Percentiles rank a stretch among this genome's conserved stretches.
Evolutionary conservation across 2,797 vertebrate species (phyloP).

Genomic region (Graptemys geographica): DNA sequence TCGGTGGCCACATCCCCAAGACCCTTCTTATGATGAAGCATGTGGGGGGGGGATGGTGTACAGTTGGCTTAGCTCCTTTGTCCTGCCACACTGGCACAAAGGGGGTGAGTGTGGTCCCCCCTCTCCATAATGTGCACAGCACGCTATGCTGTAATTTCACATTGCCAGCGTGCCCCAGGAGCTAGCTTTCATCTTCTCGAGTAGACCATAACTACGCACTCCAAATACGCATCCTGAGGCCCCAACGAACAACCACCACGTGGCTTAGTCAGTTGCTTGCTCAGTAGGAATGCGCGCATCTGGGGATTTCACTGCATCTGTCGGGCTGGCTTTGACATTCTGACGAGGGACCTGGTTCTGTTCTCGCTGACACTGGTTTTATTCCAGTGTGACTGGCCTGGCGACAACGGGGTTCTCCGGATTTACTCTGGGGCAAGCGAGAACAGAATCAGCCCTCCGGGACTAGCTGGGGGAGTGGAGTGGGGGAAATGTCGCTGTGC

Average conservation of each 20-base stretch:
- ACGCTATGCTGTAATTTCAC: not conserved
- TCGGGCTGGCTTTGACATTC: not conserved
- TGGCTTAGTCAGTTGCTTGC: not conserved
- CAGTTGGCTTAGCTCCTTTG: not conserved
- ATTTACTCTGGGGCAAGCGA: not conserved
- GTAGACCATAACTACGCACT: not conserved
- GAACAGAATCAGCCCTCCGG: not conserved
- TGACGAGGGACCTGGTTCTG: not conserved
- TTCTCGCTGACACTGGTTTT: not conserved
- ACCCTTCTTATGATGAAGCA: not conserved
- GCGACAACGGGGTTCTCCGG: not conserved
- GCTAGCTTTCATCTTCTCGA: not conserved
- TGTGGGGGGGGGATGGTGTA: not conserved
- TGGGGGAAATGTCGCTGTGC: accelerated
- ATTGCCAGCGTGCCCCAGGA: not conserved
- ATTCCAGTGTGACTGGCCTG: accelerated
- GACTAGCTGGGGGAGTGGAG: accelerated
- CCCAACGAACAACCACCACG: not conserved
- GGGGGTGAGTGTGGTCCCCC: not conserved
- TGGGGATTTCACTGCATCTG: not conserved
- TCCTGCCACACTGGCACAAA: not conserved
- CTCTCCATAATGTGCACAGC: not conserved
- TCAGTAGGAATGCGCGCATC: not conserved
- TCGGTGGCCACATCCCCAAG: not conserved
- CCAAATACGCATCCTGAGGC: not conserved